These are phyloP conservation scores for Pelagia noctiluca DNA, from an alignment of 30 jellyfish, hydroid and myxozoan species.

Conservation along the genomic window DNA sequence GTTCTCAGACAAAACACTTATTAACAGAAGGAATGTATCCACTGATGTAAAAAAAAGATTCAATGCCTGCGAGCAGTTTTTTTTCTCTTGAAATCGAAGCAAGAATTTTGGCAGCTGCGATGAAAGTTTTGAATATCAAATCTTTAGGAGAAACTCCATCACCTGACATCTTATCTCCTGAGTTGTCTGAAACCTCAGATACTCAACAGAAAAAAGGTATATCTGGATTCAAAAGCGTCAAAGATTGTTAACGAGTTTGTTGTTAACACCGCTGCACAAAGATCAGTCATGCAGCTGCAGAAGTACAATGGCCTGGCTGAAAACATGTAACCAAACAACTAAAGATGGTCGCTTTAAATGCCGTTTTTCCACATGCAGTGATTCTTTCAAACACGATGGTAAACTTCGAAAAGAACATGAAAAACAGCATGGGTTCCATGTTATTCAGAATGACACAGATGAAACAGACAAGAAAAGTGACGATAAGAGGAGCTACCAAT, in stretches of 20 bases:
- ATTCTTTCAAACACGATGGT: conserved; percentile 26
- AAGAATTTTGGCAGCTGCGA: conserved; percentile 16
- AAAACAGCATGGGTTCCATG: conserved; percentile 25
- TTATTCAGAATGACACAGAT: conserved; percentile 1
- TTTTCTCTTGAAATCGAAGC: conserved; percentile 31
- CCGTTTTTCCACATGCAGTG: conserved; percentile 20
- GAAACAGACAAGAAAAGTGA: neutral
- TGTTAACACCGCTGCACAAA: conserved; percentile 2
- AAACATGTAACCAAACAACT: conserved; percentile 26
- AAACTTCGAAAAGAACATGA: conserved; percentile 19
- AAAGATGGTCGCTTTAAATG: conserved; percentile 15
- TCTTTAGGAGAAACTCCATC: conserved; percentile 11
- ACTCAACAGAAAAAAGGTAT: conserved; percentile 1
- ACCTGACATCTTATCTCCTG: conserved; percentile 3
- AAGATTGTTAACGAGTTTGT: neutral
- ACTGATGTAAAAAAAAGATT: conserved; percentile 20
- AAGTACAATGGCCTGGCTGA: conserved; percentile 21
- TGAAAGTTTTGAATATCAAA: neutral
- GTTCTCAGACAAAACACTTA: conserved; percentile 28
- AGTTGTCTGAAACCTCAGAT: conserved; percentile 1
- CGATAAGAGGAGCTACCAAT: conserved; percentile 9
- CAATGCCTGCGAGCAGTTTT: conserved; percentile 46
- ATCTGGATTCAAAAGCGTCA: neutral
- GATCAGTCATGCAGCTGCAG: conserved; percentile 9
- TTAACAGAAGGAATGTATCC: conserved; percentile 29